phyloP scores from a whole-genome alignment of 1,140 invertebrate species.

The Zelostemma sp. region DNA sequence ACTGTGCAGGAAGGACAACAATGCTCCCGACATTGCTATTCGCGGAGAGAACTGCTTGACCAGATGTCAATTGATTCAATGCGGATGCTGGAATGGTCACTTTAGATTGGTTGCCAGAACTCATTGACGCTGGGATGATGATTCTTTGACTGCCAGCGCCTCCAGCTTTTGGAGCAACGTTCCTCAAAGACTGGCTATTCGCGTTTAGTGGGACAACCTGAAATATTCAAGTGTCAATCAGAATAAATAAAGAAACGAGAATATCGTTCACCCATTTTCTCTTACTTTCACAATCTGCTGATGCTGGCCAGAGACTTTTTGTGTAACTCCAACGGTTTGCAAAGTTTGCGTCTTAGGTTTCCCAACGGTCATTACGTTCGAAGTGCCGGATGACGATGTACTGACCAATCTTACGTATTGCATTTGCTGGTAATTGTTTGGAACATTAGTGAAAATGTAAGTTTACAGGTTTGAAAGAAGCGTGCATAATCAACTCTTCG shows the following conservation, averaged over 20 bases:
- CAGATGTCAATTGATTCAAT: slow-evolving; percentile 69
- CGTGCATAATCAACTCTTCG: too few species aligned
- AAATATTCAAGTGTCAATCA: slow-evolving; percentile 2
- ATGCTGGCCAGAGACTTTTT: slow-evolving; percentile 60
- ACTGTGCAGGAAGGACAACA: slow-evolving; percentile 75
- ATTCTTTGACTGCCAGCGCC: slow-evolving; percentile 58
- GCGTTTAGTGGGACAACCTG: slow-evolving; percentile 64
- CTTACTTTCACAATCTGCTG: slow-evolving; percentile 65
- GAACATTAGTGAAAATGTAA: slow-evolving; percentile 12
- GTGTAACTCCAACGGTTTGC: slow-evolving; percentile 61
- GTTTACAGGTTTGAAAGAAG: too few species aligned
- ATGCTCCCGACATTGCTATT: slow-evolving; percentile 70
- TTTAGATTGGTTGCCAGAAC: slow-evolving; percentile 57
- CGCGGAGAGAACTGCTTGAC: slow-evolving; percentile 72
- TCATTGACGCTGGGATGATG: slow-evolving; percentile 65
- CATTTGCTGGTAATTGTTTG: slow-evolving; percentile 67
- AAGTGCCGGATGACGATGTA: slow-evolving; percentile 62
- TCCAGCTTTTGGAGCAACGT: slow-evolving; percentile 64
- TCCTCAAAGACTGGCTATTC: slow-evolving; percentile 59
- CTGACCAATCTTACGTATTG: slow-evolving; percentile 81
- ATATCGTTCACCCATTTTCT: neutral
- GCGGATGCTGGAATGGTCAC: slow-evolving; percentile 67
- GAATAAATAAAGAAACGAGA: neutral
- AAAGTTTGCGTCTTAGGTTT: slow-evolving; percentile 61
- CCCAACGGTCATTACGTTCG: slow-evolving; percentile 66